A percentile compares a stretch with the other conserved stretches of the same genome.
phyloP scores from a whole-genome alignment of 1,140 invertebrate genomes.

The Riptortus pedestris region DNA sequence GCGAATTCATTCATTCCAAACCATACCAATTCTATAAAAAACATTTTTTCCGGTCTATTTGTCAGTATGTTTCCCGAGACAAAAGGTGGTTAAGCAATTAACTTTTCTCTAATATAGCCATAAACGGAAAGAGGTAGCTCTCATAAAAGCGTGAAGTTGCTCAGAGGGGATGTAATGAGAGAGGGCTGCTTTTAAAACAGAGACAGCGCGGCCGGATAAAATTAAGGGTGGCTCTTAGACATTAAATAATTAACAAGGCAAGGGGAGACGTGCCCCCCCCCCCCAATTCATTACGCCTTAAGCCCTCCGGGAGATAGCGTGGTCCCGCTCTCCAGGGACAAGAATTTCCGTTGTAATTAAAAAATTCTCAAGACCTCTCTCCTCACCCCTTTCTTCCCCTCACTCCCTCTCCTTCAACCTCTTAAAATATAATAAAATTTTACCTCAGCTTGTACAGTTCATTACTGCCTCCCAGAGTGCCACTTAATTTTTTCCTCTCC shows the following conservation, averaged over 20 bases:
- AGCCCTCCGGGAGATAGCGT: background rate
- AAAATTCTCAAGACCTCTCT: constrained; percentile 20
- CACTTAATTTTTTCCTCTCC: constrained; percentile 13
- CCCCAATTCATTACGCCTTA: constrained; percentile 8
- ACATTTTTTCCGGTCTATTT: no score
- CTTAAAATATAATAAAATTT: constrained; percentile 22
- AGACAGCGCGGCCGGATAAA: constrained; percentile 5
- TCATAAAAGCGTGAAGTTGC: no score
- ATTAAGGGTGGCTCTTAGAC: constrained; percentile 14
- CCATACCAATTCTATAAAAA: no score
- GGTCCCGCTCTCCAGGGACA: no score
- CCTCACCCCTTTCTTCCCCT: background rate
- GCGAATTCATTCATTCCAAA: no score
- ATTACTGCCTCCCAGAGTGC: constrained; percentile 10
- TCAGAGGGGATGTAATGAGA: no score
- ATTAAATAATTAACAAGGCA: constrained; percentile 22
- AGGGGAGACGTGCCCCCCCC: background rate
- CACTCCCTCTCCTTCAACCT: no score
- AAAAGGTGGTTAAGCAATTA: no score
- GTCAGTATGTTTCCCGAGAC: no score
- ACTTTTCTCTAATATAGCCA: no score
- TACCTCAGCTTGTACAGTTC: constrained; percentile 3
- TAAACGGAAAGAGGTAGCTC: no score
- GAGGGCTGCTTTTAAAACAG: constrained; percentile 2
- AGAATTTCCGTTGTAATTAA: constrained; percentile 21